Percentiles rank a stretch among this genome's conserved stretches.
These are phyloP conservation scores for Hecatera dysodea DNA, from an alignment of 2,888 invertebrate species.

Conservation along the genomic window DNA sequence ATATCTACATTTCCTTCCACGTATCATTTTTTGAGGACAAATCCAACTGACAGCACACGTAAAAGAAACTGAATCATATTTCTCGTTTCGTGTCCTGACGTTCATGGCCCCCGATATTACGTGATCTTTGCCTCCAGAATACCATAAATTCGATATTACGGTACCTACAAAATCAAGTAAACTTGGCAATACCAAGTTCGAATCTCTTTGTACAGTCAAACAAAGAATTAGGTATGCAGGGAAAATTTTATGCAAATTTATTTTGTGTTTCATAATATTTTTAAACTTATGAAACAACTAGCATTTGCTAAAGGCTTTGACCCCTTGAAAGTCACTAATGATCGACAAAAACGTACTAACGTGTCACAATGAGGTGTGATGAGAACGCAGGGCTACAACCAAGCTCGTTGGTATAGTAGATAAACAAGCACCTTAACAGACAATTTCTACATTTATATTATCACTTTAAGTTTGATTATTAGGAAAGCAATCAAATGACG, in stretches of 20 bases:
- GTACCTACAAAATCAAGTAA: constrained; percentile 41
- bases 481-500: background rate
- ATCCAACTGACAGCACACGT: constrained; percentile 12
- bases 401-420: too few species aligned
- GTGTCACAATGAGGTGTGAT: too few species aligned
- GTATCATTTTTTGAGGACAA: constrained; percentile 33
- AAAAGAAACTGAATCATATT: constrained; percentile 40
- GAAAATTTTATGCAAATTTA: background rate
- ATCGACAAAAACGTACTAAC: too few species aligned
- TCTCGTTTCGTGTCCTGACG: constrained; percentile 33
- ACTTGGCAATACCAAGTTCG: constrained; percentile 41
- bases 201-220: constrained; percentile 27
- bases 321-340: too few species aligned
- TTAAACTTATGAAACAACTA: background rate
- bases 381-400: too few species aligned
- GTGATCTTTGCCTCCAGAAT: constrained; percentile 40
- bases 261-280: background rate
- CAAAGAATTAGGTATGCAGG: background rate
- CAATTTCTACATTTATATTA: too few species aligned
- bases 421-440: too few species aligned
- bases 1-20: constrained; percentile 25
- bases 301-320: background rate
- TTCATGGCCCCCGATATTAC: constrained; percentile 44
- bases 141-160: constrained; percentile 40
- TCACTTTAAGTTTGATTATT: background rate